Base-by-base conservation (phyloP, 2,797 vertebrate species). In the Glyptemys insculpta region DNA sequence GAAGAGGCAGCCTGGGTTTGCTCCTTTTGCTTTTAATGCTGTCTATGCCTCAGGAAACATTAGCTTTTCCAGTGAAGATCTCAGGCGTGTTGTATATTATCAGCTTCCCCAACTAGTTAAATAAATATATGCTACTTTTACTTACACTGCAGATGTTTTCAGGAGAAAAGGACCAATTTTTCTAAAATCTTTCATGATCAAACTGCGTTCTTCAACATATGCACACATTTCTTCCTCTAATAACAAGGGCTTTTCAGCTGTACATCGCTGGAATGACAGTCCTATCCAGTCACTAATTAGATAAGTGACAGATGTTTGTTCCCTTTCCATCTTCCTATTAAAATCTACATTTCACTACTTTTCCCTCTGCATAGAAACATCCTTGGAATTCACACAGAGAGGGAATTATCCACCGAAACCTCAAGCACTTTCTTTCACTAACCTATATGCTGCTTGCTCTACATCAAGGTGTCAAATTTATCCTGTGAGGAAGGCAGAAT, bases 231-330 rank as follows among this genome's bases (percentile, higher is more conserved):
- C 93, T 94, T 96, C 82, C 87, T 89, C 87, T 21, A n/a, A 85
- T 96, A 92, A 96, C 96, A 93, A 91, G 23, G 44, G 21, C 47
- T 72, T 86, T 92, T 97, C 90, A 79, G 44, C 89, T 59, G 53
- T 94, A 97, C 85, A 91, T 88, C 76, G 97, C 90, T 91, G 68
- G 44, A 96, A 84, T 91, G 96, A 92, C 89, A 93, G 41, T 85
- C 72, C 74, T 86, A 96, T 27, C 65, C 93, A 97, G 88, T 90
- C 94, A 83, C 91, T 97, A 89, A 97, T 97, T 93, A 98, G 95
- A 44, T 92, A 88, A 97, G 89, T 83, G 92, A 85, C 68, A 85
- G 89, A 81, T 95, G 89, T 82, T 96, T 82, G 50, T 89, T 93
- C 19, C 80, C 29, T 86, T 86, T 37, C 85, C 74, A 79, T 93